phyloP scores from a whole-genome alignment of 2,113 vertebrate species.

The Oryzias javanicus region DNA sequence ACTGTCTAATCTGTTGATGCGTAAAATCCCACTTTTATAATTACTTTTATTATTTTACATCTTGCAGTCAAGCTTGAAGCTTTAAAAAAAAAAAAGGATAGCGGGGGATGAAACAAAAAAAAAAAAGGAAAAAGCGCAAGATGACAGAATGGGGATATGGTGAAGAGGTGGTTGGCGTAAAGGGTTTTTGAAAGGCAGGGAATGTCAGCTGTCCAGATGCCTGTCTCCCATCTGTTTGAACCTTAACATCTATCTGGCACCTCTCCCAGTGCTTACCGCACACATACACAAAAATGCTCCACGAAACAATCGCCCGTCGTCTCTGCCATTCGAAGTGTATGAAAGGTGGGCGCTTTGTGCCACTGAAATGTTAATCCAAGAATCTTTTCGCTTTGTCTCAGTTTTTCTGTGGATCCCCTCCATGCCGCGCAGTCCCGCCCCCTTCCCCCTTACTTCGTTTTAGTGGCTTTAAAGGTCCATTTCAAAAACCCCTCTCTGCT shows the following conservation, averaged over 20 bases:
- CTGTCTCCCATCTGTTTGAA: conserved; percentile 67
- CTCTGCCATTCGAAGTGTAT: conserved; percentile 52
- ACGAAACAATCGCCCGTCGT: conserved; percentile 52
- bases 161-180: conserved; percentile 49
- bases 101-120: background rate
- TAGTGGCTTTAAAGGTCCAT: conserved; percentile 22
- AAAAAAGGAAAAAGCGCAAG: conserved; percentile 23
- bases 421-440: conserved; percentile 27
- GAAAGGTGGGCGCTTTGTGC: conserved; percentile 58
- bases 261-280: conserved; percentile 35
- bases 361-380: conserved; percentile 49
- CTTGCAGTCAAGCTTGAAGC: conserved; percentile 12
- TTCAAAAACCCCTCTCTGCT: conserved; percentile 42
- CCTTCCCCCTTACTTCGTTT: conserved; percentile 33
- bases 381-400: conserved; percentile 55
- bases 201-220: conserved; percentile 71
- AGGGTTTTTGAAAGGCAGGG: conserved; percentile 55
- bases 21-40: conserved; percentile 21
- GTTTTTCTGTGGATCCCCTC: conserved; percentile 45
- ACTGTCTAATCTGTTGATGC: conserved; percentile 8
- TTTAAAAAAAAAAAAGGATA: conserved; percentile 14
- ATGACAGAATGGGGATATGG: conserved; percentile 66
- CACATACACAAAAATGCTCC: conserved; percentile 15
- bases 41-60: conserved; percentile 40
- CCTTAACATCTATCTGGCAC: conserved; percentile 62